phyloP scores from a whole-genome alignment of 1,140 invertebrate genomes.

The Myzus persicae region DNA sequence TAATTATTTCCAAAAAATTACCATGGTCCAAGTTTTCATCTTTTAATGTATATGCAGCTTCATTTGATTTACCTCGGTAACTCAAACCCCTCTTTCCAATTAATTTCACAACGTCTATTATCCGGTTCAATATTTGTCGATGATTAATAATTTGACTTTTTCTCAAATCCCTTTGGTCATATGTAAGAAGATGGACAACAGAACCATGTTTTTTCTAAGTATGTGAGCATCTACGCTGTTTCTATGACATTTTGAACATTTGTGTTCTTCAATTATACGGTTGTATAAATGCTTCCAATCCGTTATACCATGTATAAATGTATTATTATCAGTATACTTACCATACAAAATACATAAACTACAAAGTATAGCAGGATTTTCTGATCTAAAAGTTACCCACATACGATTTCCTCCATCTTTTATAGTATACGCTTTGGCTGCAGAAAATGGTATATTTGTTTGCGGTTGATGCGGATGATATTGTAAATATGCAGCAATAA shows the following conservation, averaged over 20 bases:
- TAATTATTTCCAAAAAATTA: slow-evolving; percentile 51
- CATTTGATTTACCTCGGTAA: slow-evolving; percentile 32
- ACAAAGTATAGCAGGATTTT: background rate
- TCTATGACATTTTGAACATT: background rate
- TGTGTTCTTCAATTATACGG: slow-evolving; percentile 14
- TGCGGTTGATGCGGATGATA: slow-evolving; percentile 17
- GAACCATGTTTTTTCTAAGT: background rate
- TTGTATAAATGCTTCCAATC: slow-evolving; percentile 33
- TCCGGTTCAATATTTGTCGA: slow-evolving; percentile 9
- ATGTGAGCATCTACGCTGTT: slow-evolving; percentile 20
- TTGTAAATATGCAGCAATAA: background rate
- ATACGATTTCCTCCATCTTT: slow-evolving; percentile 25
- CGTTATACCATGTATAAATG: background rate
- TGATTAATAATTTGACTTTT: slow-evolving; percentile 22
- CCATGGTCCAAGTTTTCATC: slow-evolving; percentile 36
- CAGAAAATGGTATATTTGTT: slow-evolving; percentile 11
- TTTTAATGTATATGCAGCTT: slow-evolving; percentile 43
- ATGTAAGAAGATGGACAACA: background rate
- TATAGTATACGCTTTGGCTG: background rate
- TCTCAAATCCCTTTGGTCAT: slow-evolving; percentile 26
- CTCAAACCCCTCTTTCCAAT: slow-evolving; percentile 42
- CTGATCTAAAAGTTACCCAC: background rate
- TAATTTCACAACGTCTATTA: slow-evolving; percentile 42
- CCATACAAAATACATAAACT: background rate
- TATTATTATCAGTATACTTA: slow-evolving; percentile 5